Percentiles rank a stretch among this genome's conserved stretches.
Conservation (phyloP, 2,888 invertebrate genomes). For the Sepiola atlantica region DNA sequence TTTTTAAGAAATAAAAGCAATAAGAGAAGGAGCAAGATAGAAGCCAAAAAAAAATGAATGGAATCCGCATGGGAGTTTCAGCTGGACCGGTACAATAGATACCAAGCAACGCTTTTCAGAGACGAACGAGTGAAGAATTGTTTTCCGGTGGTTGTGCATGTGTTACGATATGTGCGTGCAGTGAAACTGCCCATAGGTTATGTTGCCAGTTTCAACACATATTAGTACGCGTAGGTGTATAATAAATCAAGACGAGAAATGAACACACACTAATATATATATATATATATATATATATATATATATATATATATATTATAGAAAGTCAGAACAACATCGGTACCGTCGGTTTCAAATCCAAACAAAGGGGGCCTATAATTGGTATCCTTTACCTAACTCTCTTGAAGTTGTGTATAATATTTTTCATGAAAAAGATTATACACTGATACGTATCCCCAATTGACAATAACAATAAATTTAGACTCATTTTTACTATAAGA, state of each 20-base stretch:
- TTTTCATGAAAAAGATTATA: too few species aligned
- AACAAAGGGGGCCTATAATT: too few species aligned
- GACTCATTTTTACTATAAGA: too few species aligned
- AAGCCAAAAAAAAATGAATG: background rate
- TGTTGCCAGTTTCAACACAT: background rate
- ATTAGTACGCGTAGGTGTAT: too few species aligned
- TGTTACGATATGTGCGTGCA: background rate
- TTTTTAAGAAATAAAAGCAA: too few species aligned
- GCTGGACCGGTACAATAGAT: conserved; percentile 7
- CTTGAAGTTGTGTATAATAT: too few species aligned
- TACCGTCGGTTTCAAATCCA: too few species aligned
- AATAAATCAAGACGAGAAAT: background rate
- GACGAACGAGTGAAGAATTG: background rate
- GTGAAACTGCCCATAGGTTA: background rate
- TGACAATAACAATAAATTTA: too few species aligned
- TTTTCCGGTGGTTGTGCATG: background rate
- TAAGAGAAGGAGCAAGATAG: background rate
- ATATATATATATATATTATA: background rate
- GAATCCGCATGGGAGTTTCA: background rate
- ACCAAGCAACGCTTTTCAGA: conserved; percentile 32
- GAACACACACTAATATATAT: background rate
- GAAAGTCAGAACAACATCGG: too few species aligned
- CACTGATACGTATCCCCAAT: too few species aligned
- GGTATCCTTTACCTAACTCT: too few species aligned
- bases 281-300: conserved; percentile 2